Evolutionary conservation across 2,888 invertebrate genomes (phyloP).

Genomic region (Callosobruchus maculatus): DNA sequence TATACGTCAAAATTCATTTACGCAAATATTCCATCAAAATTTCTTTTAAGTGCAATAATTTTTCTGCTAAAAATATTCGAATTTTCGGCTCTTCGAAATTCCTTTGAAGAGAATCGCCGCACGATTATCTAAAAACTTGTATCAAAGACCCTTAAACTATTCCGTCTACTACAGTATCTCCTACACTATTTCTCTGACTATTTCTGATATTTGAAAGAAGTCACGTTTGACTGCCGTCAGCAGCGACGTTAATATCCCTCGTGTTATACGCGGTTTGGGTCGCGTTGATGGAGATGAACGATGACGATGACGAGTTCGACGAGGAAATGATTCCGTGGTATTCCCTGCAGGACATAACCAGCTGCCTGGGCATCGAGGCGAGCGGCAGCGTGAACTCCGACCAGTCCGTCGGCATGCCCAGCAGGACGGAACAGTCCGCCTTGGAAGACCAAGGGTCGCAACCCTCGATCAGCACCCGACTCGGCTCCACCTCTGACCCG

Average conservation of each 20-base stretch:
- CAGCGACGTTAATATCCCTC: background rate
- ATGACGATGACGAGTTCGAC: background rate
- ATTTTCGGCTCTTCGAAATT: too few relatives aligned
- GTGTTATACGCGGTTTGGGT: background rate
- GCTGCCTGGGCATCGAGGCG: background rate
- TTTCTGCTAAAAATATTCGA: too few relatives aligned
- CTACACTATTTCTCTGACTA: too few relatives aligned
- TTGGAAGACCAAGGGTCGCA: constrained; percentile 48
- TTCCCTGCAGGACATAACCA: background rate
- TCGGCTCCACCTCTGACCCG: background rate
- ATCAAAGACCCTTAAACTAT: too few relatives aligned
- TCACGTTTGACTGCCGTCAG: background rate
- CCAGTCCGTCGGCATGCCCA: background rate
- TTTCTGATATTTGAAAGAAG: background rate
- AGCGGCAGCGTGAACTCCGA: background rate
- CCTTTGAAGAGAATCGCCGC: too few relatives aligned
- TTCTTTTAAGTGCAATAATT: too few relatives aligned
- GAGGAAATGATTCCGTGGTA: background rate
- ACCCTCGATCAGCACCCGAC: background rate
- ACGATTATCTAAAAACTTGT: too few relatives aligned
- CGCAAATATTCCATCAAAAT: too few relatives aligned
- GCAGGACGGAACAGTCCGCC: constrained; percentile 7
- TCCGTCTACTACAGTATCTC: too few relatives aligned
- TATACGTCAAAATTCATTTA: too few relatives aligned
- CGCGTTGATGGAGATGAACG: background rate